Base-by-base conservation (phyloP, 64 coral and sea anemone species). In the Acropora yongei region DNA sequence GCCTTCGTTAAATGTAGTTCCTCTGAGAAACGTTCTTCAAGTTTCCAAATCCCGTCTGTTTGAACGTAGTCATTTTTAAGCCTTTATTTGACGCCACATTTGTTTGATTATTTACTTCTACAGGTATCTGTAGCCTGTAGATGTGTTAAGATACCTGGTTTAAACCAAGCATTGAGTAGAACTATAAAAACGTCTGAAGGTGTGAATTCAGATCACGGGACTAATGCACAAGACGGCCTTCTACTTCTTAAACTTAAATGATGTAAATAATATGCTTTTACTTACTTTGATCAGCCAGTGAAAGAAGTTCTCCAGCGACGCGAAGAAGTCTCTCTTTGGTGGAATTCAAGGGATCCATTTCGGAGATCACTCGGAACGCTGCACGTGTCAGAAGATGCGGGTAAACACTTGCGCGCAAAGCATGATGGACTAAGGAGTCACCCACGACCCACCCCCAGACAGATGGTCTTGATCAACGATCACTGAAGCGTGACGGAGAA, bases 231-330 rank as follows among this genome's bases (percentile, higher is more conserved):
- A 69, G 67, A 69, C 67, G 19, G 67, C 67, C 71, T 74, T 74
- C 71, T 41, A 74, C 71, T 74, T 69, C 67, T 69, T 69, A 69
- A 69, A 69, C 67, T 69, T 69, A 69, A 69, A 69, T 69, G 67
- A 69, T 69, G 39, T 20, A 74, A 74, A 74, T 74, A 74, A 74
- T 20, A 73, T 20, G 71, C 71, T 74, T 74, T 74, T 74, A 74
- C 71, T 74, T 74, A 74, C 39, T 74, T 74, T 74, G 71, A 74
- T 74, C 71, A 74, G 71, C 71, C 71, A 74, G 16, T 39, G 71
- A 7, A 74, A 74, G 18, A 74, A 20, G 66, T 69, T 69, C 66
- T n/a, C n/a, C n/a, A n/a, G n/a, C n/a, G n/a, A n/a, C n/a, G n/a
- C n/a, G n/a, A n/a, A n/a, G n/a, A n/a, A 6, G 50, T 55, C 50